phyloP scores from a whole-genome alignment of 2,888 invertebrate species.

The Seira sanloemensis region DNA sequence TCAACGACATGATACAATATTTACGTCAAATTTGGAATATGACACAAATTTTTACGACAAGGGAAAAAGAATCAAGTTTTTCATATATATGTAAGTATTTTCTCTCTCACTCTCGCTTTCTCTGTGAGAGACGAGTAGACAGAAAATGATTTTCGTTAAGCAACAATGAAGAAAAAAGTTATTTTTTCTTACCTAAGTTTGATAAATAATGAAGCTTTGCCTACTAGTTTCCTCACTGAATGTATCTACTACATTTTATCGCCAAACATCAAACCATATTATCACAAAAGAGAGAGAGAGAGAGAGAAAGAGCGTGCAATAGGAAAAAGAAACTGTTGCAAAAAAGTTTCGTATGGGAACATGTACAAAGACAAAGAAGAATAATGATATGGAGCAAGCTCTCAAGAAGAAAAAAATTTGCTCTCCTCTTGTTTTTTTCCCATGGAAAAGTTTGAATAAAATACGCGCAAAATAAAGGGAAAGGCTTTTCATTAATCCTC shows the following conservation, averaged over 20 bases:
- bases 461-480: neutral
- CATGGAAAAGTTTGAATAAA: slow-evolving; percentile 6
- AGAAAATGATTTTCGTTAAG: neutral
- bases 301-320: neutral
- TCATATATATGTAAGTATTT: too few species aligned
- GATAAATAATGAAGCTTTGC: neutral
- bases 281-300: too few species aligned
- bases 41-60: neutral
- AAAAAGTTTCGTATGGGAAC: neutral
- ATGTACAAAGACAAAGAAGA: too few species aligned
- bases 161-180: neutral
- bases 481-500: slow-evolving; percentile 9
- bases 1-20: neutral
- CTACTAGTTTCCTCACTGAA: neutral
- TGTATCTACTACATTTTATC: neutral
- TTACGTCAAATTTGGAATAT: slow-evolving; percentile 1
- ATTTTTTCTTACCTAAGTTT: neutral
- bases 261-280: slow-evolving; percentile 1
- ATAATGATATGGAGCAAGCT: neutral
- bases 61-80: neutral
- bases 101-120: too few species aligned
- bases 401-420: neutral
- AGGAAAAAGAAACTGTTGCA: neutral
- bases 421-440: neutral
- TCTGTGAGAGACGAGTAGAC: neutral